Conservation (phyloP, 2,797 vertebrate species). For the Dermochelys coriacea region DNA sequence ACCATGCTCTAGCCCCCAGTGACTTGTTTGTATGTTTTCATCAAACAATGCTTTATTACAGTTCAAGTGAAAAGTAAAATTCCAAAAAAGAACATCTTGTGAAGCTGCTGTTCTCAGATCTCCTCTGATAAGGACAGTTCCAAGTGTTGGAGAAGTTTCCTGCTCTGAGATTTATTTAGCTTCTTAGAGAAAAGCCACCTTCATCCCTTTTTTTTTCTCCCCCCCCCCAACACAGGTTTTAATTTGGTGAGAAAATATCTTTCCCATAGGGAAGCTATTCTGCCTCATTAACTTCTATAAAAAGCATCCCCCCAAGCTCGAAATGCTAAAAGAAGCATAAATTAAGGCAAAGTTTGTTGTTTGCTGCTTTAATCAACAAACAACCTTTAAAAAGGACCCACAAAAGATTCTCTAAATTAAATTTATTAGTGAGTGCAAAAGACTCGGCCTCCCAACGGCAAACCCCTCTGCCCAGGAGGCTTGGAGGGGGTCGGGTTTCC, state of each 20-base stretch:
- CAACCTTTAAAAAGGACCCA: conserved; percentile 59
- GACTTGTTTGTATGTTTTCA: conserved; percentile 21
- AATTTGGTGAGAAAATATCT: conserved; percentile 78
- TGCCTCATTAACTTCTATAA: conserved; percentile 78
- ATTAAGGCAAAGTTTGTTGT: conserved; percentile 75
- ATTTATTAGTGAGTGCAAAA: conserved; percentile 70
- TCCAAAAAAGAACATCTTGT: conserved; percentile 29
- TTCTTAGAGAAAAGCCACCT: conserved; percentile 73
- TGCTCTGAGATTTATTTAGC: conserved; percentile 71
- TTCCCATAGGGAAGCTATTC: conserved; percentile 74
- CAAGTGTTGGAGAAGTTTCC: conserved; percentile 70
- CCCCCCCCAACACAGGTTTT: conserved; percentile 72
- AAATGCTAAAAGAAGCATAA: conserved; percentile 76
- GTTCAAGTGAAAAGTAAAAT: conserved; percentile 40
- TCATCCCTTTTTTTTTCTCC: conserved; percentile 69
- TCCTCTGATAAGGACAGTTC: conserved; percentile 41
- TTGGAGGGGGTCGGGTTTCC: neutral
- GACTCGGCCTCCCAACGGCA: conserved; percentile 19
- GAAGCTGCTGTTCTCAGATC: conserved; percentile 51
- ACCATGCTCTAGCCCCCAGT: rapidly evolving
- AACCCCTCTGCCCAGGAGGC: conserved; percentile 9
- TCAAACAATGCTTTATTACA: conserved; percentile 42
- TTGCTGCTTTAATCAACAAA: conserved; percentile 77
- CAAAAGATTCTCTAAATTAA: conserved; percentile 73
- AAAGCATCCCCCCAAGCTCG: conserved; percentile 50